Evolutionary conservation across 1,140 invertebrate genomes (phyloP).

Genomic region (Anoplophora glabripennis): DNA sequence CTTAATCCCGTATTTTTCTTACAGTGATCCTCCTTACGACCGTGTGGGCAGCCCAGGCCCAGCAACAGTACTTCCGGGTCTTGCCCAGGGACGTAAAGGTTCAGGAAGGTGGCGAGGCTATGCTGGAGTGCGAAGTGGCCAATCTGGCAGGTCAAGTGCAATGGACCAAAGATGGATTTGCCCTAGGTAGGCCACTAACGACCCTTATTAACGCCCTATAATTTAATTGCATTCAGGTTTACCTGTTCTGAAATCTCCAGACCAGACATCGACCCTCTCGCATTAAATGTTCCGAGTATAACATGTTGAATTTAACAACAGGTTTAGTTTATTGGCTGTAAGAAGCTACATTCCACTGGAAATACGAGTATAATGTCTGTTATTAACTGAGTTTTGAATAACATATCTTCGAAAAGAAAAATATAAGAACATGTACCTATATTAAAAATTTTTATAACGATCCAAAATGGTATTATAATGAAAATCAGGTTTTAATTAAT

Average conservation of each 20-base stretch:
- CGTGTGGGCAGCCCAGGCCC: constrained; percentile 29
- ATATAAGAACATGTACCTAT: too few species aligned
- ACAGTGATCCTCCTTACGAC: constrained; percentile 23
- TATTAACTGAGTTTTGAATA: too few species aligned
- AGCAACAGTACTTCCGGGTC: constrained; percentile 79
- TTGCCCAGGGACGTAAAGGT: constrained; percentile 74
- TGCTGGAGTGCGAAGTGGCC: constrained; percentile 80
- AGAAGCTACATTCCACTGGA: background rate
- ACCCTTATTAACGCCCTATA: constrained; percentile 12
- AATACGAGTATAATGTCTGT: background rate
- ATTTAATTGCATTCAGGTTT: background rate
- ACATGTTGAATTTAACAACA: background rate
- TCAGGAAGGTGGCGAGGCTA: constrained; percentile 76
- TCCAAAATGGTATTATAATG: too few species aligned
- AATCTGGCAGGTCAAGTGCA: constrained; percentile 83
- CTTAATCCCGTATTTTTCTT: constrained; percentile 19
- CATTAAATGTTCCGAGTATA: too few species aligned
- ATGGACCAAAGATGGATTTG: constrained; percentile 94
- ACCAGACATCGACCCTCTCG: background rate
- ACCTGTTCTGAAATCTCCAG: background rate
- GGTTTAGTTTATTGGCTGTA: constrained; percentile 2
- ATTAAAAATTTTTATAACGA: too few species aligned
- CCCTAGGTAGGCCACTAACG: constrained; percentile 65
- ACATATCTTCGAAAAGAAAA: too few species aligned
- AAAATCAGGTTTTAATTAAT: too few species aligned